Evolutionary conservation across 2,797 vertebrate genomes (phyloP).

Genomic region (Enteromius treurensis): DNA sequence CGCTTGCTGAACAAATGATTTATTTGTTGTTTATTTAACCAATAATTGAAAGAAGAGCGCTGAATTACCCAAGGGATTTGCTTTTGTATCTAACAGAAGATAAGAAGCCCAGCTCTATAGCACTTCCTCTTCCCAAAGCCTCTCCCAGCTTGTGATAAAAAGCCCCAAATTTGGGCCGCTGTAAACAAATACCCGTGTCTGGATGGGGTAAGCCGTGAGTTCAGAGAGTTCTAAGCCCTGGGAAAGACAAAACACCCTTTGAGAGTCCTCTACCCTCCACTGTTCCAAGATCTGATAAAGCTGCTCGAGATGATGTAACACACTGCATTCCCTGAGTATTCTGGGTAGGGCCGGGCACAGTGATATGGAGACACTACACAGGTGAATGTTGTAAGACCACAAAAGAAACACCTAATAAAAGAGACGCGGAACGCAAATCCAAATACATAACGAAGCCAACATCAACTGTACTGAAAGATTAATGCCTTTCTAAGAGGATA

Average conservation of each 20-base stretch:
- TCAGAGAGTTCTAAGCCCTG: constrained; percentile 75
- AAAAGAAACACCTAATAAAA: constrained; percentile 48
- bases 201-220: constrained; percentile 73
- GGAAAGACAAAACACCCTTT: constrained; percentile 85
- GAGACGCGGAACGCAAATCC: constrained; percentile 28
- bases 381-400: constrained; percentile 41
- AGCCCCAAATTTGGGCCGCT: constrained; percentile 71
- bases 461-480: background rate
- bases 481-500: constrained; percentile 7
- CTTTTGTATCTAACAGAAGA: constrained; percentile 59
- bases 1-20: background rate
- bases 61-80: constrained; percentile 59
- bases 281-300: constrained; percentile 79
- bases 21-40: constrained; percentile 32
- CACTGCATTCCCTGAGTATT: constrained; percentile 66
- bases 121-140: constrained; percentile 66
- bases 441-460: background rate
- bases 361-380: constrained; percentile 41
- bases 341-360: constrained; percentile 54
- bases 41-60: constrained; percentile 44
- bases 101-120: constrained; percentile 61
- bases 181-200: constrained; percentile 80
- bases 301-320: constrained; percentile 74
- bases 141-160: constrained; percentile 67
- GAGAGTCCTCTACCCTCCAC: constrained; percentile 74